Evolutionary conservation across 2,797 vertebrate species (phyloP), one percentile per base, ranked within the genome.

Genomic region (Gobionotothen gibberifrons): DNA sequence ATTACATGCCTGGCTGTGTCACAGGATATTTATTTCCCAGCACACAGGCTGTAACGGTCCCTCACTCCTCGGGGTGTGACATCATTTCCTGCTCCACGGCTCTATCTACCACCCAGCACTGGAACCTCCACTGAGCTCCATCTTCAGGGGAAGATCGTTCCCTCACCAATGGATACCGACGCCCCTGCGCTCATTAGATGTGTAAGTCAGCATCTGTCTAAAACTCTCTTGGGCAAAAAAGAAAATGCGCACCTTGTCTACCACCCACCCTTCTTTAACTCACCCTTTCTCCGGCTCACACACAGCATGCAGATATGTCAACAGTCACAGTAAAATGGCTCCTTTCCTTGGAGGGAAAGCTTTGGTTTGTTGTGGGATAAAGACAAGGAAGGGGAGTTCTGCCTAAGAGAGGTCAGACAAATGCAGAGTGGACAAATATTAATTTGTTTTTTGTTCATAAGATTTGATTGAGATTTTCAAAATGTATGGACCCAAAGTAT

Each of bases 1-100:
- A 87, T 89, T 89, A 85, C 88, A 89, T 77, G 85, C 85, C 52
- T 82, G 85, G 43, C 81, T 84, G 87, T 87, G 79, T 81, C 67
- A 61, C 57, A 68, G 57, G 76, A 76, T 85, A 78, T 80, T 80
- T 83, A 83, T 89, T 88, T 79, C 59, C 73, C 75, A 36, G 29
- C 72, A 65, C 76, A 59, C 59, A 85, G 75, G 75, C 85, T 19
- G 56, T n/a, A 63, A 78, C 71, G 44, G 72, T 71, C 59, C 70
- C 68, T 43, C 47, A 67, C 56, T 79, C 65, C 60, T 70, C 12
- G 0, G 48, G n/a, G 72, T 85, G 76, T 84, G 82, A 85, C 78
- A 86, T 66, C 54, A 85, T 87, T 86, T 86, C 74, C 71, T 82
- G 84, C 85, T 74, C 85, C 76, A 76, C 11, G 10, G 83, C 85